Evolutionary conservation across 2,797 vertebrate species (phyloP).

Genomic region (Columba guinea): DNA sequence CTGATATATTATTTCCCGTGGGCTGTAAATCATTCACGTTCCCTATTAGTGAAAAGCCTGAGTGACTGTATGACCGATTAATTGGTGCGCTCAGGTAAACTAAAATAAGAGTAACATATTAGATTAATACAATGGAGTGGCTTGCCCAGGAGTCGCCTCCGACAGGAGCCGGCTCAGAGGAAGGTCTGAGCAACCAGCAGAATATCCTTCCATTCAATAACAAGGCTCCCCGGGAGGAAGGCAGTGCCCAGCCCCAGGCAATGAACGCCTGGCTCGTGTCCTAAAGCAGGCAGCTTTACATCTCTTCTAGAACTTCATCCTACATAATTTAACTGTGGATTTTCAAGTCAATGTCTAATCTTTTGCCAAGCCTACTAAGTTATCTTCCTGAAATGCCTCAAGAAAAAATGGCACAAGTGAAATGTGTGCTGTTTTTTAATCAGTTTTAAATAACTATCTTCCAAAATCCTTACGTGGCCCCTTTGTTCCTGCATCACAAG

Average conservation of each 20-base stretch:
- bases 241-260: conserved; percentile 31
- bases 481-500: neutral
- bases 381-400: conserved; percentile 7
- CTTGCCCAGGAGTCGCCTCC: neutral
- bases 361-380: conserved; percentile 27
- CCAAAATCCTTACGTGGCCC: neutral
- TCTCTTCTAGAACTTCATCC: conserved; percentile 27
- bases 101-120: neutral
- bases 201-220: neutral
- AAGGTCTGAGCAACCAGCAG: neutral
- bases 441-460: conserved; percentile 1
- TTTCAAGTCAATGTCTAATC: conserved; percentile 38
- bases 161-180: neutral
- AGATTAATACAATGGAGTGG: neutral
- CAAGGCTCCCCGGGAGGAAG: neutral
- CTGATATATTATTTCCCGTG: rapidly evolving
- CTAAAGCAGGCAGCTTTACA: conserved; percentile 8
- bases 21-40: neutral
- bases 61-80: neutral
- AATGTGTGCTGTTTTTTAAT: neutral
- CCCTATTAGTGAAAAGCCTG: neutral
- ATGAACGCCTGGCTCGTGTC: neutral
- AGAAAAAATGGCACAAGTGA: conserved; percentile 9
- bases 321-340: conserved; percentile 39
- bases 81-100: conserved; percentile 2